Percentiles rank a stretch among this genome's conserved stretches.
Conservation (phyloP, 92 coral and sea anemone species). For the Metridium senile region DNA sequence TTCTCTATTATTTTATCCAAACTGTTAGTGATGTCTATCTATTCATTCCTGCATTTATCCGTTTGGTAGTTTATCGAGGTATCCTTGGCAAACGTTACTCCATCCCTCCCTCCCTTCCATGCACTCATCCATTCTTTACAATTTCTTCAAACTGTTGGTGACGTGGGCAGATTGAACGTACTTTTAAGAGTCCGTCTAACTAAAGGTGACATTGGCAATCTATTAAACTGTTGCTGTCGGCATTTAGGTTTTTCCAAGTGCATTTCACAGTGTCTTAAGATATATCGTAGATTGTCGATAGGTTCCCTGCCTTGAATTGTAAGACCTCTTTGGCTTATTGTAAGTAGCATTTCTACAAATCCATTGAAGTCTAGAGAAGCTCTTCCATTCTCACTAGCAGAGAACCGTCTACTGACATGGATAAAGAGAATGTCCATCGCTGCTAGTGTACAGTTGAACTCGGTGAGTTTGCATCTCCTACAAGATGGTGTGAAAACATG, state of each 20-base stretch:
- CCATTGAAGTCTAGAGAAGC: constrained; percentile 64
- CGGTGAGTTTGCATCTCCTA: constrained; percentile 71
- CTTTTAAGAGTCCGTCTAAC: constrained; percentile 37
- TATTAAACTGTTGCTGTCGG: constrained; percentile 24
- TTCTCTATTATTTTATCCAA: not conserved
- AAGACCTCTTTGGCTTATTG: constrained; percentile 52
- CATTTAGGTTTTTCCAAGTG: constrained; percentile 42
- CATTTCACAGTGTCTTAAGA: constrained; percentile 62
- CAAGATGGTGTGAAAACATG: not conserved
- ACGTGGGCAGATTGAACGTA: constrained; percentile 52
- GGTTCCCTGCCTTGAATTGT: constrained; percentile 51
- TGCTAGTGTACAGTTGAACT: constrained; percentile 70
- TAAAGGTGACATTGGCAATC: constrained; percentile 25
- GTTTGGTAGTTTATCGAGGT: too few relatives aligned
- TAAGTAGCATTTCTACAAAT: constrained; percentile 59
- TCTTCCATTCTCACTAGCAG: constrained; percentile 54
- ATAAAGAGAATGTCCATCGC: constrained; percentile 76
- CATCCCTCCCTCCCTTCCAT: not conserved
- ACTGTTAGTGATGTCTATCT: too few relatives aligned
- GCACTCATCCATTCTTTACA: not conserved
- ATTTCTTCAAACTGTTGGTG: constrained; percentile 21
- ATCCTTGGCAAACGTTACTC: not conserved
- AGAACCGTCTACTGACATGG: constrained; percentile 66
- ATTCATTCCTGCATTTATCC: not conserved
- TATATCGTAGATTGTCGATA: constrained; percentile 48